These are phyloP conservation scores for Formica selysi DNA, from an alignment of 1,140 invertebrate genomes.

Conservation along the genomic window DNA sequence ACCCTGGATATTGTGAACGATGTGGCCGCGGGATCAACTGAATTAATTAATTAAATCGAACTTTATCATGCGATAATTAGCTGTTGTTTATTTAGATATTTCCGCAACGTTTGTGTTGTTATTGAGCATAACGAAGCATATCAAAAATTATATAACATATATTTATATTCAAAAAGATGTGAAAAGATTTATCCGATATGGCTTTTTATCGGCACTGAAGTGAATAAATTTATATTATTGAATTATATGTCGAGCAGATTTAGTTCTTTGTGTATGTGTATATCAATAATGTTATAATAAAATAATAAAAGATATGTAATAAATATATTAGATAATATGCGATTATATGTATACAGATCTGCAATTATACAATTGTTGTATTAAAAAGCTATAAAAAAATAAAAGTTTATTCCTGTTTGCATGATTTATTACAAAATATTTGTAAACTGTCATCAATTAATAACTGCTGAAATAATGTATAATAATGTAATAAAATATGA, in stretches of 20 bases:
- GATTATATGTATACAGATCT: conserved; percentile 8
- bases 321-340: not conserved
- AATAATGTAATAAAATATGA: too few species aligned
- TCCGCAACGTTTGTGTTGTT: conserved; percentile 2
- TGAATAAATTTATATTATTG: conserved; percentile 10
- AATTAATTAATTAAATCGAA: conserved; percentile 65
- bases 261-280: not conserved
- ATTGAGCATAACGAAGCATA: not conserved
- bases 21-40: conserved; percentile 25
- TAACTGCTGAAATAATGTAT: not conserved
- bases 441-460: not conserved
- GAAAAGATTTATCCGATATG: not conserved
- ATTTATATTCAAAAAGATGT: conserved; percentile 10
- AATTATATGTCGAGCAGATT: not conserved
- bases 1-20: conserved; percentile 39
- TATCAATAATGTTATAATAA: conserved; percentile 5
- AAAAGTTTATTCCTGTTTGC: not conserved
- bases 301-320: conserved; percentile 9
- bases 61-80: conserved; percentile 50
- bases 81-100: conserved; percentile 43
- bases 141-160: not conserved
- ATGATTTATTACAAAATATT: not conserved
- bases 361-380: not conserved
- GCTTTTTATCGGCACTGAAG: not conserved
- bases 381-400: conserved; percentile 1